Base-by-base conservation (phyloP, 1,140 invertebrate genomes). In the Lithobius niger region DNA sequence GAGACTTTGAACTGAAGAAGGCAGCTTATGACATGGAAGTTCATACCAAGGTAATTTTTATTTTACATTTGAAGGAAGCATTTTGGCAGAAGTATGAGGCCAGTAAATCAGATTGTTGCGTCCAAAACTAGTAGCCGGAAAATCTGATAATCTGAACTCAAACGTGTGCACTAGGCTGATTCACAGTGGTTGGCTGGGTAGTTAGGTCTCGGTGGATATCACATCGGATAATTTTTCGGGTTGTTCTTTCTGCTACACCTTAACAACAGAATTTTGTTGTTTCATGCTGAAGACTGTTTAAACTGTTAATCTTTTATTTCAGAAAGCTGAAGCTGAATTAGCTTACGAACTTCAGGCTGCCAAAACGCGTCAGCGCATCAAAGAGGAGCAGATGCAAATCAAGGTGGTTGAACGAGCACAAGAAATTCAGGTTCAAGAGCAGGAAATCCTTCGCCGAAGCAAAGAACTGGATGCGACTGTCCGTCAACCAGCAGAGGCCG, bases 1-100 rank as follows among this genome's bases (percentile, higher is more conserved):
- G 92, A 62, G 93, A 97, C 72, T 98, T 97, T 69, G 91, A 97
- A 72, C 69, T 97, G 47, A 97, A 97, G 70, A 96, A 97, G 70
- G 93, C 94, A 18, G 84, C 87, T 18, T 98, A 97, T 68, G 94
- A 97, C 69, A 83, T 91, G 57, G 93, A 97, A 79, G 91, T 97
- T 28, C 87, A 94, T 71, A 93, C 91, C 2, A 97, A 95, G 71
- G 79, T 80, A 79, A 76, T 70, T 49, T 48, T 40, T 49, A 3
- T 0, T 25, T 0, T 10, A 13, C 31, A 40, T n/a, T n/a, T n/a
- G n/a, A n/a, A n/a, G n/a, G n/a, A n/a, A n/a, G n/a, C n/a, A n/a
- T n/a, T n/a, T n/a, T n/a, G n/a, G n/a, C n/a, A n/a, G n/a, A n/a
- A n/a, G n/a, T n/a, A n/a, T n/a, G n/a, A n/a, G n/a, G n/a, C n/a